Conservation (phyloP, 2,113 vertebrate species). For the Paralichthys olivaceus region DNA sequence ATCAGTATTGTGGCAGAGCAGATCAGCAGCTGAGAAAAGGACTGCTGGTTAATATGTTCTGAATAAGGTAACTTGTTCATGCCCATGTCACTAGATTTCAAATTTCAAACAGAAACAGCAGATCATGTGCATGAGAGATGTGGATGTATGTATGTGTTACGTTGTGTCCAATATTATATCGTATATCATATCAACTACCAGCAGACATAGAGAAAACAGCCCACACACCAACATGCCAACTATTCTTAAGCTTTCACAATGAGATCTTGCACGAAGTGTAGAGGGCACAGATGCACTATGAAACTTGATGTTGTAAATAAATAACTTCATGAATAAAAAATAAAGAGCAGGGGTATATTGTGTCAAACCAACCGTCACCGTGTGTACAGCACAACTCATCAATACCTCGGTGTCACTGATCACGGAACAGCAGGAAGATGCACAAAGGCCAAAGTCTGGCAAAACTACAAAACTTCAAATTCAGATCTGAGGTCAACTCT, state of each 20-base stretch:
- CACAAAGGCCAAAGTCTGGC: too few relatives aligned
- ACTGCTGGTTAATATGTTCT: too few relatives aligned
- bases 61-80: too few relatives aligned
- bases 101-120: too few relatives aligned
- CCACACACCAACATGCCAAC: neutral
- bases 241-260: neutral
- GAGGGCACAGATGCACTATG: conserved; percentile 28
- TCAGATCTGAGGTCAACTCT: neutral
- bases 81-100: too few relatives aligned
- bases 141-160: neutral
- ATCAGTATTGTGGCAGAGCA: too few relatives aligned
- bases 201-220: neutral
- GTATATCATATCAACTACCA: neutral
- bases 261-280: conserved; percentile 11
- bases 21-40: too few relatives aligned
- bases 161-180: neutral
- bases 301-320: conserved; percentile 39
- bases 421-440: neutral
- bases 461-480: neutral
- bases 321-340: conserved; percentile 47
- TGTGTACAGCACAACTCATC: neutral
- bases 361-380: neutral
- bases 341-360: neutral
- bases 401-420: neutral
- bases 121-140: too few relatives aligned